These are phyloP conservation scores for Drosophila insularis DNA, from an alignment of 1,140 invertebrate species.

Conservation along the genomic window DNA sequence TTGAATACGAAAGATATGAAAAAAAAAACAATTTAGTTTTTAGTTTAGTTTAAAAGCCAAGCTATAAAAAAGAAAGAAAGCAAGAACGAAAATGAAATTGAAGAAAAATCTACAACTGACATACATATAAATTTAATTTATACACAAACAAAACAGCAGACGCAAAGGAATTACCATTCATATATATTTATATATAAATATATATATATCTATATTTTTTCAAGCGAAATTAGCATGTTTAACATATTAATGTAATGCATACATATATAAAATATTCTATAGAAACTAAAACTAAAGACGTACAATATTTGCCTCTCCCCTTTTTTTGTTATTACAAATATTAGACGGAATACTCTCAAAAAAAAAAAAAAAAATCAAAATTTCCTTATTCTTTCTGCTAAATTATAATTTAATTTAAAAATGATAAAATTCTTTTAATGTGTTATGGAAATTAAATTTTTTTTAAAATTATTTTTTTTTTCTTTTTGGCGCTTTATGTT, in stretches of 20 bases:
- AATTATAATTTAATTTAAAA: constrained; percentile 18
- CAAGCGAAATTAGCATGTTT: constrained; percentile 70
- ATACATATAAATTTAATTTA: constrained; percentile 72
- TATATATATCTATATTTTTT: constrained; percentile 64
- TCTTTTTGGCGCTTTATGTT: constrained; percentile 40
- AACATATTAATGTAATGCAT: constrained; percentile 44
- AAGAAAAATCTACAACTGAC: constrained; percentile 40
- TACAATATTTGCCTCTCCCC: constrained; percentile 32
- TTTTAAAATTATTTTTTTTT: constrained; percentile 24
- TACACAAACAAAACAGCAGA: constrained; percentile 34
- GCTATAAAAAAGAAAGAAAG: constrained; percentile 61
- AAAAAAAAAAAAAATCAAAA: neutral
- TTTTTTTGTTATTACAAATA: constrained; percentile 34
- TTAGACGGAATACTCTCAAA: constrained; percentile 52
- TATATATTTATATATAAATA: constrained; percentile 26
- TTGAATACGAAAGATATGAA: constrained; percentile 53
- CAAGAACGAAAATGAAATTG: constrained; percentile 36
- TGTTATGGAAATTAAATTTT: constrained; percentile 14
- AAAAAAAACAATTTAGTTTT: constrained; percentile 36
- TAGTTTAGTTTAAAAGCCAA: constrained; percentile 69
- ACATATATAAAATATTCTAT: constrained; percentile 38
- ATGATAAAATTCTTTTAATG: constrained; percentile 33
- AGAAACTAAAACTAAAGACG: constrained; percentile 60
- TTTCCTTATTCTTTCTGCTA: constrained; percentile 29
- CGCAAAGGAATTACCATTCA: constrained; percentile 35